Percentiles rank a stretch among this genome's conserved stretches.
Evolutionary conservation across 2,113 vertebrate species (phyloP).

Genomic region (Syrmaticus mikado): DNA sequence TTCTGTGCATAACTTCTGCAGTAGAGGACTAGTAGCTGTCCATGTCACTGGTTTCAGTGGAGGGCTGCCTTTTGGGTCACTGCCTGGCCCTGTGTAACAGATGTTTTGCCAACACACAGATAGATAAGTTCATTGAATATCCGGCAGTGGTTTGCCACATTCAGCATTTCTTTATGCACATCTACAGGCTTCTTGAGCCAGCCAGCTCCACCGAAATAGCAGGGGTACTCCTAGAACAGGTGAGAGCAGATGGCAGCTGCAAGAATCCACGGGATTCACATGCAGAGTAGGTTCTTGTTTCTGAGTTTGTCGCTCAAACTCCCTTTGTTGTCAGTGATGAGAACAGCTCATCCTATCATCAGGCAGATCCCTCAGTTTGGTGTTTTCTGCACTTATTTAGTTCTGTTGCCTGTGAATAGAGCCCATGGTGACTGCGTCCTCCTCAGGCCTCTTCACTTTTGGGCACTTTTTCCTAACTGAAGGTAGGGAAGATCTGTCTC

Average conservation of each 20-base stretch:
- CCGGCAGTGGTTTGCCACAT: not conserved
- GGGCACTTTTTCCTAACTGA: not conserved
- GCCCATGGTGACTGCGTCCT: not conserved
- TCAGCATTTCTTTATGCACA: not conserved
- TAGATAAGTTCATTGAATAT: not conserved
- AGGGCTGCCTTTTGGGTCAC: not conserved
- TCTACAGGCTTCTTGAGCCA: not conserved
- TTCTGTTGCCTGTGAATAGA: not conserved
- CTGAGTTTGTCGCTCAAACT: not conserved
- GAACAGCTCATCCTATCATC: not conserved
- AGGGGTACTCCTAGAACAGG: not conserved
- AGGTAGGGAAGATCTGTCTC: not conserved
- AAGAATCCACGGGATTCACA: not conserved
- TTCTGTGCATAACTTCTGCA: not conserved
- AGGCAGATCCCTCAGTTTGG: not conserved
- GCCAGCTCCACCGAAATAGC: not conserved
- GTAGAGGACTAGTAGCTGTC: not conserved
- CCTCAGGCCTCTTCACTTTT: not conserved
- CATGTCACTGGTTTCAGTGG: not conserved
- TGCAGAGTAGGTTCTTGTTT: not conserved
- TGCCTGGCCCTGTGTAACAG: not conserved
- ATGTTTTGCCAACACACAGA: not conserved
- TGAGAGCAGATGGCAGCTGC: not conserved
- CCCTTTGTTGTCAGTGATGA: not conserved
- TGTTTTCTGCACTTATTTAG: not conserved